Percentiles rank a stretch among this genome's conserved stretches.
phyloP scores from a whole-genome alignment of 2,888 invertebrate genomes.

The Hyalella azteca region DNA sequence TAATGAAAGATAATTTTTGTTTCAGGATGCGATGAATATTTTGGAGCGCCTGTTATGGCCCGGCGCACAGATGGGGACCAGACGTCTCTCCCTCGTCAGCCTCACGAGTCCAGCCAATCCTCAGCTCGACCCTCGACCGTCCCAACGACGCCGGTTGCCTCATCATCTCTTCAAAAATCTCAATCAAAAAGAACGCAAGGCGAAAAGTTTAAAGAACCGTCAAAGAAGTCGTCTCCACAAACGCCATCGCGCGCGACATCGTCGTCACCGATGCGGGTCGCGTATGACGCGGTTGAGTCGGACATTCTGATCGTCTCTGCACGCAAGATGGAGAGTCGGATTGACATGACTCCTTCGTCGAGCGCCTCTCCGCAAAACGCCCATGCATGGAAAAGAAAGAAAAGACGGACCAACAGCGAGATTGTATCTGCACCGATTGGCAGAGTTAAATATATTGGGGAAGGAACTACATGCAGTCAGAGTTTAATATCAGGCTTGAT shows the following conservation, averaged over 20 bases:
- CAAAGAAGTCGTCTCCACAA: not conserved
- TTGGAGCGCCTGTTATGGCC: slow-evolving; percentile 32
- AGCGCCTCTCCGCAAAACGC: slow-evolving; percentile 62
- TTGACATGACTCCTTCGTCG: slow-evolving; percentile 60
- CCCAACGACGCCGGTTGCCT: not conserved
- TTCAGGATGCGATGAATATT: slow-evolving; percentile 31
- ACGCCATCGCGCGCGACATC: slow-evolving; percentile 13
- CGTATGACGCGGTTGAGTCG: not conserved
- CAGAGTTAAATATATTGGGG: slow-evolving; percentile 64
- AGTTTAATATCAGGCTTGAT: slow-evolving; percentile 62
- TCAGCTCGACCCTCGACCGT: not conserved
- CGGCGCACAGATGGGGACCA: slow-evolving; percentile 34
- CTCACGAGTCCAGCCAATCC: slow-evolving; percentile 3
- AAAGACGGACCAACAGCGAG: slow-evolving; percentile 58
- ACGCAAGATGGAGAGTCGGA: slow-evolving; percentile 44
- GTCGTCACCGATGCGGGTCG: not conserved
- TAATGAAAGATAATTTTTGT: not conserved
- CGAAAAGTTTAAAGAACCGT: not conserved
- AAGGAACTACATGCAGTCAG: slow-evolving; percentile 62
- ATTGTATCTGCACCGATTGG: slow-evolving; percentile 63
- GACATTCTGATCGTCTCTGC: slow-evolving; percentile 1
- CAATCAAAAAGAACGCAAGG: not conserved
- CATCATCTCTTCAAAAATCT: not conserved
- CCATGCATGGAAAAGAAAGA: slow-evolving; percentile 54
- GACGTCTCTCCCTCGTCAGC: slow-evolving; percentile 28